Evolutionary conservation across 2,888 invertebrate species (phyloP).

Genomic region (Drosophila colorata): DNA sequence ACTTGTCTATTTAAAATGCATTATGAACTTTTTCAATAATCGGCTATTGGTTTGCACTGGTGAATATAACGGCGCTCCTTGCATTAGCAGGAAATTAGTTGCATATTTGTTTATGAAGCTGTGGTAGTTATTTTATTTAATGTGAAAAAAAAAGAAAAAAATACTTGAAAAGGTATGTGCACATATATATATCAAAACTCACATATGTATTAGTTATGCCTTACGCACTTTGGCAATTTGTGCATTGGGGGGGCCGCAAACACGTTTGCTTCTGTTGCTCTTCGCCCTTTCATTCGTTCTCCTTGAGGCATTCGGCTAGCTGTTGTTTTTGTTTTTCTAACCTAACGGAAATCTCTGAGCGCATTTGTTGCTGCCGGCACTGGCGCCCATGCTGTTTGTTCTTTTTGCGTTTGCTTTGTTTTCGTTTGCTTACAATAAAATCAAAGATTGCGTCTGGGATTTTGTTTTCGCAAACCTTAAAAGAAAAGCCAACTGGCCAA

Average conservation of each 20-base stretch:
- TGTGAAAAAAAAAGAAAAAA: too few relatives aligned
- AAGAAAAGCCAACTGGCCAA: conserved; percentile 54
- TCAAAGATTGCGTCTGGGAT: conserved; percentile 77
- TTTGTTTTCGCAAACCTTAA: conserved; percentile 68
- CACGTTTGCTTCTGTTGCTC: conserved; percentile 14
- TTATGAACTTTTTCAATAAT: too few relatives aligned
- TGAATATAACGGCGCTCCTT: too few relatives aligned
- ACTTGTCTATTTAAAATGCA: conserved; percentile 11
- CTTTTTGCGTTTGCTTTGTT: conserved; percentile 59
- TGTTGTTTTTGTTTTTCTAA: conserved; percentile 58
- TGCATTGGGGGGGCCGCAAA: conserved; percentile 12
- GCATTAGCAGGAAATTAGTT: too few relatives aligned
- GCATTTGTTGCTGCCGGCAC: conserved; percentile 58
- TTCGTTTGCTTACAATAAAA: conserved; percentile 64
- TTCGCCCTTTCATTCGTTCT: conserved; percentile 25
- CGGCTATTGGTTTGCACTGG: too few relatives aligned
- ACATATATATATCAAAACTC: background rate
- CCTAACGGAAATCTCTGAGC: conserved; percentile 62
- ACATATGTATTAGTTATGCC: conserved; percentile 27
- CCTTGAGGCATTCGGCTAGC: conserved; percentile 44
- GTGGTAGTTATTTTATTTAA: too few relatives aligned
- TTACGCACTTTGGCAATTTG: conserved; percentile 46
- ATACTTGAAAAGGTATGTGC: too few relatives aligned
- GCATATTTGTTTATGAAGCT: too few relatives aligned
- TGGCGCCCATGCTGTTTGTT: conserved; percentile 45